Percentiles rank a stretch among this genome's conserved stretches.
These are phyloP conservation scores for Mixornis gularis DNA, from an alignment of 2,113 vertebrate species.

Conservation along the genomic window DNA sequence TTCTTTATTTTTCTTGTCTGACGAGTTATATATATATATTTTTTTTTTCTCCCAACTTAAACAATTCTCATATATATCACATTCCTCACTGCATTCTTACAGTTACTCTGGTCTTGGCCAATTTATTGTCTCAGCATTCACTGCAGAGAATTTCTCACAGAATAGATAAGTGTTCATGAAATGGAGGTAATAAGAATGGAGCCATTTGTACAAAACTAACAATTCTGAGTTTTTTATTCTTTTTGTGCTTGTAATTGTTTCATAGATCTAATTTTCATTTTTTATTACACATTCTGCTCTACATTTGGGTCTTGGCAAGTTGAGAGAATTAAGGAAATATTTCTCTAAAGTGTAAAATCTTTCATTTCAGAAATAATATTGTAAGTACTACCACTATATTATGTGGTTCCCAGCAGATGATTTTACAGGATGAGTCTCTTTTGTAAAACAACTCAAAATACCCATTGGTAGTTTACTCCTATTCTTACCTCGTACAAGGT, in stretches of 20 bases:
- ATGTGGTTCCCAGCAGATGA: not conserved
- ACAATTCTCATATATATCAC: not conserved
- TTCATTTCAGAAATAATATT: not conserved
- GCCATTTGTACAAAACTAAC: not conserved
- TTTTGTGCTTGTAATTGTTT: not conserved
- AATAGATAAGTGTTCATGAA: not conserved
- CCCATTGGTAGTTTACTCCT: not conserved
- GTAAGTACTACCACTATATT: not conserved
- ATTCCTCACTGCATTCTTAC: not conserved
- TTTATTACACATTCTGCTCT: slow-evolving; percentile 18
- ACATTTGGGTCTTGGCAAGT: not conserved
- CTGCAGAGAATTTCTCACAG: not conserved
- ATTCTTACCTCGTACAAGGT: not conserved
- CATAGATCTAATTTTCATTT: not conserved
- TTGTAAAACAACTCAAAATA: not conserved
- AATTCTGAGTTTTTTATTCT: not conserved
- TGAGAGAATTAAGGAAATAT: not conserved
- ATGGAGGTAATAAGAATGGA: not conserved
- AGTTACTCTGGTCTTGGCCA: not conserved
- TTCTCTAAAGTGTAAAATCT: not conserved
- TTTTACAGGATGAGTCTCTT: not conserved
- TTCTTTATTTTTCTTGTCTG: not conserved
- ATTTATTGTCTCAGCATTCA: not conserved
- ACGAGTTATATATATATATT: fast-evolving
- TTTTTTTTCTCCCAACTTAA: not conserved